Evolutionary conservation across 2,797 vertebrate genomes (phyloP).

Genomic region (Bradypodion ventrale): DNA sequence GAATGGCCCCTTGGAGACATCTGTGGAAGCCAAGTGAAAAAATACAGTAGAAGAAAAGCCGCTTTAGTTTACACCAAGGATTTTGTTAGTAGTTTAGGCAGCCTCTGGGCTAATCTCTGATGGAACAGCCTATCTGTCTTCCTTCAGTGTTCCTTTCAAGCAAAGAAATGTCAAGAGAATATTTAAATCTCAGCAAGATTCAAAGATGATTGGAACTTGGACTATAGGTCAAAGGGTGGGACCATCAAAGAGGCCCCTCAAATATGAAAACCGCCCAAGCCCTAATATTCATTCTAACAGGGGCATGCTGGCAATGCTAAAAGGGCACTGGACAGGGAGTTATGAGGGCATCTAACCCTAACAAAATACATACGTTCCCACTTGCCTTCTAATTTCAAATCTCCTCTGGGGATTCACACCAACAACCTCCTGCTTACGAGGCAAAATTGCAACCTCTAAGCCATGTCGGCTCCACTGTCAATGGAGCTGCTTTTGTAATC

Average conservation of each 20-base stretch:
- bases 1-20: background rate
- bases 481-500: too few relatives aligned
- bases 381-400: too few relatives aligned
- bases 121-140: background rate
- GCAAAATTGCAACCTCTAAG: too few relatives aligned
- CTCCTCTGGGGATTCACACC: too few relatives aligned
- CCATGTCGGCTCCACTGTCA: too few relatives aligned
- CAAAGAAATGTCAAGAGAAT: background rate
- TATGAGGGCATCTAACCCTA: too few relatives aligned
- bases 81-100: background rate
- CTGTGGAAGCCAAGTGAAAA: slow-evolving; percentile 2
- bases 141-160: background rate
- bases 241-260: background rate
- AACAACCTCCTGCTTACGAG: too few relatives aligned
- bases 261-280: slow-evolving; percentile 6
- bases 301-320: too few relatives aligned
- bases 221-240: background rate
- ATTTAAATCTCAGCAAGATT: background rate
- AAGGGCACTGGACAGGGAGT: too few relatives aligned
- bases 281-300: background rate
- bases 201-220: background rate
- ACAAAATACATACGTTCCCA: too few relatives aligned
- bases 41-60: background rate
- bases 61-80: background rate
- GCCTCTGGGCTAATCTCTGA: background rate